Conservation (phyloP, 2,797 vertebrate genomes). For the Molothrus aeneus region DNA sequence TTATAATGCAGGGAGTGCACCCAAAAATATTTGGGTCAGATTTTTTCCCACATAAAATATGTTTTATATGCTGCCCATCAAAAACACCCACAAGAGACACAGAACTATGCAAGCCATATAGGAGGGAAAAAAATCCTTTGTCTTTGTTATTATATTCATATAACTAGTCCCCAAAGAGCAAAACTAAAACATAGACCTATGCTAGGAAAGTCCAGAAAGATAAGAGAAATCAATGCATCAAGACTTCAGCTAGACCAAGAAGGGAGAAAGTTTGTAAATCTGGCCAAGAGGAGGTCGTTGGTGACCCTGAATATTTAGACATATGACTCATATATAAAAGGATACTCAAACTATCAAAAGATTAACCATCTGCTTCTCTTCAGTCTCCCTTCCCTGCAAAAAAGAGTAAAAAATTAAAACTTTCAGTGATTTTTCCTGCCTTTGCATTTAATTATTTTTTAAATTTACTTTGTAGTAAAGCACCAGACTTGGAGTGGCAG, state of each 20-base stretch:
- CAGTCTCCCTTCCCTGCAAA: not conserved
- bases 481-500: not conserved
- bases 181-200: not conserved
- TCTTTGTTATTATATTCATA: not conserved
- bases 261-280: not conserved
- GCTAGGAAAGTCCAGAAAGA: not conserved
- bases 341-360: not conserved
- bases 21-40: not conserved
- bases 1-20: not conserved
- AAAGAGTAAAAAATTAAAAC: not conserved
- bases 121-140: not conserved
- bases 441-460: not conserved
- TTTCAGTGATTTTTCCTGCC: not conserved
- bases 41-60: slow-evolving; percentile 4
- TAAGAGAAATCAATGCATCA: not conserved
- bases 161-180: not conserved
- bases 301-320: slow-evolving; percentile 49
- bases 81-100: not conserved
- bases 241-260: not conserved
- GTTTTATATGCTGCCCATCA: not conserved
- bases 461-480: not conserved
- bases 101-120: not conserved
- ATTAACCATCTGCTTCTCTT: slow-evolving; percentile 20
- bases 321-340: slow-evolving; percentile 53
- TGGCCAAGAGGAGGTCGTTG: not conserved